Evolutionary conservation across 2,888 invertebrate genomes (phyloP).

Genomic region (Caenorhabditis angaria): DNA sequence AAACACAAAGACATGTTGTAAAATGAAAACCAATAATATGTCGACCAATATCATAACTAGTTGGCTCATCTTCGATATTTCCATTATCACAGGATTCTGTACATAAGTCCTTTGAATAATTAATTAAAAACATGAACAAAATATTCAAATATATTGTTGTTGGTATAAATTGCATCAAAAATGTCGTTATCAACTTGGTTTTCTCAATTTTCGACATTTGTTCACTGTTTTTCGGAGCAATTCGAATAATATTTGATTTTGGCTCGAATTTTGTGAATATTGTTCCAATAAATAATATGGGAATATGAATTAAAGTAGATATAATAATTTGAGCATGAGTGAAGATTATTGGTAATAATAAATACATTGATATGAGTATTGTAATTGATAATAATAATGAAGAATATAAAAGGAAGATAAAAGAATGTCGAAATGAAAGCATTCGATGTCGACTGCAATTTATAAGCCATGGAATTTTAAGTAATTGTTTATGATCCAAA

Average conservation of each 20-base stretch:
- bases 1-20: conserved; percentile 20
- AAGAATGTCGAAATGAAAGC: conserved; percentile 30
- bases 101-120: neutral
- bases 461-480: conserved; percentile 42
- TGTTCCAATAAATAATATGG: conserved; percentile 39
- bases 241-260: conserved; percentile 35
- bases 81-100: conserved; percentile 1
- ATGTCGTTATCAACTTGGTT: conserved; percentile 18
- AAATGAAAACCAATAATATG: conserved; percentile 52
- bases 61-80: conserved; percentile 19
- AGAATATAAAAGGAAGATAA: conserved; percentile 21
- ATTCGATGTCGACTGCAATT: conserved; percentile 46
- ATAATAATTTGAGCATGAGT: conserved; percentile 40
- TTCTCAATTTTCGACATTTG: conserved; percentile 24
- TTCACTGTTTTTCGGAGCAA: conserved; percentile 43
- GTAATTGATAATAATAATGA: conserved; percentile 27
- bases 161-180: conserved; percentile 46
- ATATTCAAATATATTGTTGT: conserved; percentile 34
- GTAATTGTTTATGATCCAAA: conserved; percentile 39
- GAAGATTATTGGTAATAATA: conserved; percentile 47
- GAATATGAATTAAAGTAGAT: conserved; percentile 40
- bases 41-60: conserved; percentile 38
- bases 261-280: conserved; percentile 44
- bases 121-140: conserved; percentile 26
- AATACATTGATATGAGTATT: conserved; percentile 31